Base-by-base conservation (phyloP, 2,888 invertebrate species). In the Ellobium chinense region DNA sequence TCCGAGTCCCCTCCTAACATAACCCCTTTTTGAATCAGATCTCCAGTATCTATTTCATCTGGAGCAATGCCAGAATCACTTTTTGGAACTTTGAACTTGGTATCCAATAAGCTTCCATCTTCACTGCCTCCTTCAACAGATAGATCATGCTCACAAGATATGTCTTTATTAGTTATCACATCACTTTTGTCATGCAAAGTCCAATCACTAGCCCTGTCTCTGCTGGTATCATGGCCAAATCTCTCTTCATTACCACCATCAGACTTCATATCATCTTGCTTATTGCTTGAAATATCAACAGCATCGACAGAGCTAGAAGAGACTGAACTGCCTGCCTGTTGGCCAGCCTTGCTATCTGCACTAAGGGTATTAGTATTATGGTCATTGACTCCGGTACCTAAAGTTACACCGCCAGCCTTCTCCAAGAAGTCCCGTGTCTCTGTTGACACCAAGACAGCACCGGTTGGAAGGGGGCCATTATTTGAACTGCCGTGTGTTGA, bases 341-440 rank as follows among this genome's bases (percentile, higher is more conserved):
- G 2, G 27, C 24, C 39, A 68, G n/a, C 58, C 7, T 72, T 21
- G 36, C 58, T 60, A 36, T 18, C 34, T 58, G 36, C 72, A 72
- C 58, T 31, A 37, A 56, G 46, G 31, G 29, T 72, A 58, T 54
- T 69, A 69, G 69, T 54, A 54, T 34, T 34, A 60, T n/a, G 7
- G 14, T 36, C 72, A 58, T 5, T 65, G 24, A 24, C 54, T 24
- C 12, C 46, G 31, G 54, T 83, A 83, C 83, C 83, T 83, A 83
- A 37, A 65, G 81, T 80, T 46, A 34, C 75, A 60, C 80, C 81
- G 27, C 46, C 66, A 34, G 82, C 66, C 46, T 82, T 81, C 77
- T 83, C 80, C 74, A 83, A 68, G 46, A 82, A 73, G 54, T 74
- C 78, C 31, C 69, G 72, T 39, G 83, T 73, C 56, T 83, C 83